Percentiles rank a stretch among this genome's conserved stretches.
Evolutionary conservation across 2,797 vertebrate species (phyloP).

Genomic region (Myioborus melanocephalus): DNA sequence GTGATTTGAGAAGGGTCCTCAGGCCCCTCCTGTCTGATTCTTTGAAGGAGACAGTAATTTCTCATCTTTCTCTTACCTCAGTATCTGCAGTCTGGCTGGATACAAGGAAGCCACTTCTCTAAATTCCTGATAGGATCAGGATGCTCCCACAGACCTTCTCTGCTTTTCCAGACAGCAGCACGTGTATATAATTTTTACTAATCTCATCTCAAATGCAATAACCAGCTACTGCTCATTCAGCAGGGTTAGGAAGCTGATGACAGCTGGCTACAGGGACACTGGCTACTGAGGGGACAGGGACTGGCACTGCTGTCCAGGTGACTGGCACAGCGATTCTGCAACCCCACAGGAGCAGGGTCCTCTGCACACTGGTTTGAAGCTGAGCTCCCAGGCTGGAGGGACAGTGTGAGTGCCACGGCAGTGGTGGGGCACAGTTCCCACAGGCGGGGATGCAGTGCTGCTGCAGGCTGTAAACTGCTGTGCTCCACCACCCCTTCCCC

Average conservation of each 20-base stretch:
- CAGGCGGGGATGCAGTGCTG: accelerated
- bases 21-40: not conserved
- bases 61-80: not conserved
- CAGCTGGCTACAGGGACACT: not conserved
- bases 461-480: accelerated
- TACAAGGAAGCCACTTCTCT: not conserved
- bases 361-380: not conserved
- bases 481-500: accelerated
- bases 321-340: accelerated
- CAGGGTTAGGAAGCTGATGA: not conserved
- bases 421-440: not conserved
- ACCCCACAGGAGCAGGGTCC: accelerated
- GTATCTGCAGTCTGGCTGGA: not conserved
- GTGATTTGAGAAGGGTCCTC: not conserved
- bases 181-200: not conserved
- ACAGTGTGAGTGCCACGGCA: accelerated
- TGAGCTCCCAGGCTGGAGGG: not conserved
- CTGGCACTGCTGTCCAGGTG: not conserved
- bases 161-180: not conserved
- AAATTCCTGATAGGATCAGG: not conserved
- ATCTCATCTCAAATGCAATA: not conserved
- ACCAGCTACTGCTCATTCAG: not conserved
- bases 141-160: not conserved
- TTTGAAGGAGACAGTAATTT: not conserved
- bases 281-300: not conserved